Base-by-base conservation (phyloP, 1,140 invertebrate genomes). In the Listronotus oregonensis region DNA sequence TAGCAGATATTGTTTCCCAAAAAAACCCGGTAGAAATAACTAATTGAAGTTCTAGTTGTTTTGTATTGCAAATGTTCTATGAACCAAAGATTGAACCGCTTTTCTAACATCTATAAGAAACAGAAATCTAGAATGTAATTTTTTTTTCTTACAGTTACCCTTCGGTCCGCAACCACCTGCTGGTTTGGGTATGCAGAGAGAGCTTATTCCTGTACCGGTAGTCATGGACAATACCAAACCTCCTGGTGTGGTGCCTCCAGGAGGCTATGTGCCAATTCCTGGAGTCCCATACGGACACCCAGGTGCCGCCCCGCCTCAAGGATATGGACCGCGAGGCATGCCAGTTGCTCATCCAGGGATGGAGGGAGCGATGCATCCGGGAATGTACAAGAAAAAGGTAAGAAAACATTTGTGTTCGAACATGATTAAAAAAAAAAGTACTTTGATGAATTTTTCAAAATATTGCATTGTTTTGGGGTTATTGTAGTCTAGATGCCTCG, bases 121-220 rank as follows among this genome's bases (percentile, higher is more conserved):
- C n/a, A n/a, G n/a, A n/a, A n/a, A n/a, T n/a, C n/a, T n/a, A 27
- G 5, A 40, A 18, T 34, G 18, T 64, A 31, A 40, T 61, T 67
- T 62, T 15, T 62, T 15, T 47, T 70, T 71, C 51, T 66, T 42
- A 69, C 73, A 0, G 55, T 73, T 40, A 69, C 54, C 73, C 4
- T 74, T 77, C 18, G 67, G 70, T 32, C 74, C 74, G 12, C 70
- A 74, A 31, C 67, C 75, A n/a, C 56, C 49, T 31, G 37, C 51
- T 31, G 50, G 8, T 12, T 12, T 54, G 15, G 56, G 56, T 67
- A 39, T 73, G 73, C 85, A 87, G 70, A 79, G 86, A 1, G 86
- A 88, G 71, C 68, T 87, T 6, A 87, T 87, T 31, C 83, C 82
- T 6, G 86, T 88, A n/a, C 86, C 86, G 5, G 86, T 87, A 0